These are phyloP conservation scores for Oceanites oceanicus DNA, from an alignment of 2,113 vertebrate species.

Conservation along the genomic window DNA sequence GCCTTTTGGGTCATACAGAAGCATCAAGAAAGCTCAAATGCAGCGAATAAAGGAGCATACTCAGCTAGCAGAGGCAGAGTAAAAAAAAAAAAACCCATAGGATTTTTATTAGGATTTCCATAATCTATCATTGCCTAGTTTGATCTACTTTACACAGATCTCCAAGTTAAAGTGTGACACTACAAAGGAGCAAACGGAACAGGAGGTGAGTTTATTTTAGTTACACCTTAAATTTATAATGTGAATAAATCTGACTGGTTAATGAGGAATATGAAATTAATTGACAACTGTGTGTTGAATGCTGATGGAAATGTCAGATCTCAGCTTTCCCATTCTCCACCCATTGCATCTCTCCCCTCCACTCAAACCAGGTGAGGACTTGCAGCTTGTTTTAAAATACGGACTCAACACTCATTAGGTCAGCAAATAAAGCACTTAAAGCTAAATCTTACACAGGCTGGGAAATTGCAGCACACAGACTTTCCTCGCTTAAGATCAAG, in stretches of 20 bases:
- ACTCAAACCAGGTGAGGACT: neutral
- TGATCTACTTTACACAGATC: neutral
- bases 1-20: constrained; percentile 41
- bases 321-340: neutral
- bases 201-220: neutral
- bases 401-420: neutral
- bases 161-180: neutral
- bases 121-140: neutral
- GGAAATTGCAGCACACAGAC: neutral
- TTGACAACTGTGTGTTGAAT: neutral
- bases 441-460: neutral
- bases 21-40: constrained; percentile 36
- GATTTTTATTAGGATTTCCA: neutral
- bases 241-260: neutral
- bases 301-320: neutral
- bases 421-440: neutral
- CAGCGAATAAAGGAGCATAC: neutral
- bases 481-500: neutral
- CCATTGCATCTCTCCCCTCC: neutral
- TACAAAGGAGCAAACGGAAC: neutral
- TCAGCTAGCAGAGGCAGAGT: neutral
- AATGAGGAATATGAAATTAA: constrained; percentile 2
- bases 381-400: neutral
- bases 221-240: neutral
- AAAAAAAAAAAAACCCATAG: neutral